Percentiles rank a stretch among this genome's conserved stretches.
Evolutionary conservation across 2,888 invertebrate genomes (phyloP).

Genomic region (Trichopoda pennipes): DNA sequence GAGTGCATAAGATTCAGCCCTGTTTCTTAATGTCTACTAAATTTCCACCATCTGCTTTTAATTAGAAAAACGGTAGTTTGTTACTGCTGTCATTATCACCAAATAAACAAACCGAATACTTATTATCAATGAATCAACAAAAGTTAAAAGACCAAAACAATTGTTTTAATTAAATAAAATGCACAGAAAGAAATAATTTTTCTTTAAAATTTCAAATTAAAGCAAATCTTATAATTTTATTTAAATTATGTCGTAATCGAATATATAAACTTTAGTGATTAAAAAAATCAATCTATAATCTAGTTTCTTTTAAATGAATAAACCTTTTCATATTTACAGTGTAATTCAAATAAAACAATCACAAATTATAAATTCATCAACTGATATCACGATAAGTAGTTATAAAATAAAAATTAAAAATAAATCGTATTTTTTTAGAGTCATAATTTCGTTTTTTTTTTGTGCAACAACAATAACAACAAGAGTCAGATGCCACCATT

Average conservation of each 20-base stretch:
- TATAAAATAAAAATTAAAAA: conserved; percentile 66
- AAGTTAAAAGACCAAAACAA: neutral
- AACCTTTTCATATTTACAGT: no score
- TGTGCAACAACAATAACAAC: conserved; percentile 16
- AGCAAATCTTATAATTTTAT: no score
- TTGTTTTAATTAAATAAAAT: neutral
- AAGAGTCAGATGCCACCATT: no score
- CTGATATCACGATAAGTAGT: conserved; percentile 50
- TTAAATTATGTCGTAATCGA: no score
- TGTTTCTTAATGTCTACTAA: no score
- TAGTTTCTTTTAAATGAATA: no score
- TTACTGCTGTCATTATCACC: neutral
- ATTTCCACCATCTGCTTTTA: no score
- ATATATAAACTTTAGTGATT: no score
- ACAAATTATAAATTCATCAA: conserved; percentile 65
- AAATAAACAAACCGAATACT: neutral
- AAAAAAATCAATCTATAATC: no score
- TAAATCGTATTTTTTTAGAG: conserved; percentile 63
- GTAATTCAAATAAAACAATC: conserved; percentile 40
- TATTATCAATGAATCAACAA: neutral
- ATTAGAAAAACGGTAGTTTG: neutral
- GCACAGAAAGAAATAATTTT: neutral
- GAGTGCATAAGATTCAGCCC: no score
- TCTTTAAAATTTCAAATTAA: no score
- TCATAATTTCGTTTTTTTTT: conserved; percentile 36